Conservation (phyloP, 2,888 invertebrate genomes). For the Leptopterna dolabrata region DNA sequence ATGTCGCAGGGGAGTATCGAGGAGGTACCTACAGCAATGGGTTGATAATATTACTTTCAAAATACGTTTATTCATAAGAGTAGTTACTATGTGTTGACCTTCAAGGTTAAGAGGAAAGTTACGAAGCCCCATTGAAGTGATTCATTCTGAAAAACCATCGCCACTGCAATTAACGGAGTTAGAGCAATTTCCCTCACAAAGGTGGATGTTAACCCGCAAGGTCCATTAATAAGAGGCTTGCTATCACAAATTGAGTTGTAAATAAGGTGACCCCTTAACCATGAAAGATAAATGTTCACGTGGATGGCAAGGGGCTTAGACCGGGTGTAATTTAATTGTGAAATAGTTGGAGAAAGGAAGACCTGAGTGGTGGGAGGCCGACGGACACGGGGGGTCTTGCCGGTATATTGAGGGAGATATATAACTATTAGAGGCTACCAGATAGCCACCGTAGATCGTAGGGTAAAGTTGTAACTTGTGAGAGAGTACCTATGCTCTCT, state of each 20-base stretch:
- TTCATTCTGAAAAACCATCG: neutral
- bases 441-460: conserved; percentile 1
- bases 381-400: neutral
- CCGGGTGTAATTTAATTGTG: conserved; percentile 38
- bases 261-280: conserved; percentile 36
- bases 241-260: conserved; percentile 44
- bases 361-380: neutral
- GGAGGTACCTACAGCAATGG: no score
- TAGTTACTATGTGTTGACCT: neutral
- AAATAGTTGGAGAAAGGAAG: conserved; percentile 22
- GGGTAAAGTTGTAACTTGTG: conserved; percentile 4
- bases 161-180: neutral
- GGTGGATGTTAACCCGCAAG: conserved; percentile 6
- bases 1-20: no score
- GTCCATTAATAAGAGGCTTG: conserved; percentile 41
- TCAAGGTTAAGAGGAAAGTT: neutral
- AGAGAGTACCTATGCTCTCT: neutral
- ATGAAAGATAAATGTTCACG: conserved; percentile 37
- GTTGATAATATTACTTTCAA: no score
- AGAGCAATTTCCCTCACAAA: neutral
- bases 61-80: no score
- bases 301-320: conserved; percentile 1
- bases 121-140: neutral
- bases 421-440: conserved; percentile 26
- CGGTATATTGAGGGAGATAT: conserved; percentile 42